Conservation (phyloP, 2,888 invertebrate species). For the Netelia melanura region DNA sequence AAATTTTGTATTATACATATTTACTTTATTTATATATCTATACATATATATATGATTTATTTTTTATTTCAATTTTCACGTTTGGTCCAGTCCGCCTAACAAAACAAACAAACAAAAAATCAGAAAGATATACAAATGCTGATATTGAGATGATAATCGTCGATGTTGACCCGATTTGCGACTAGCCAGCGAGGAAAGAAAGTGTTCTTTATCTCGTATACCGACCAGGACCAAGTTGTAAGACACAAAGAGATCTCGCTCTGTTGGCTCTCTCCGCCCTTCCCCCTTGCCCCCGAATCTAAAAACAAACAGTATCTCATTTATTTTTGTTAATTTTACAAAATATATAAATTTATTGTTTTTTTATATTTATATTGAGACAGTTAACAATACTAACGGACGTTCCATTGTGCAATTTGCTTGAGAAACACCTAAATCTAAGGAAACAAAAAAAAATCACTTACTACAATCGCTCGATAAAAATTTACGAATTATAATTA, state of each 20-base stretch:
- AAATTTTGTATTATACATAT: slow-evolving; percentile 50
- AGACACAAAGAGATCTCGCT: slow-evolving; percentile 29
- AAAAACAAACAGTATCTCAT: not conserved
- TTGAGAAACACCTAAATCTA: slow-evolving; percentile 62
- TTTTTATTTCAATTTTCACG: slow-evolving; percentile 53
- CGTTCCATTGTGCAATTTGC: slow-evolving; percentile 69
- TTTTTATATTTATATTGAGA: slow-evolving; percentile 65
- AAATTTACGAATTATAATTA: slow-evolving; percentile 37
- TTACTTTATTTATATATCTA: slow-evolving; percentile 34
- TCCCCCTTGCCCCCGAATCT: not conserved
- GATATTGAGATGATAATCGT: slow-evolving; percentile 38
- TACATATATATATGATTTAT: slow-evolving; percentile 24
- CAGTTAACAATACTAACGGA: slow-evolving; percentile 78
- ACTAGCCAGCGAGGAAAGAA: slow-evolving; percentile 38
- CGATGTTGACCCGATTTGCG: slow-evolving; percentile 32
- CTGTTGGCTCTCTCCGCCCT: slow-evolving; percentile 7
- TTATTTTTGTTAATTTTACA: slow-evolving; percentile 9
- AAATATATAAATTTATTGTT: slow-evolving; percentile 38
- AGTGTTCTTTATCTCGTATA: slow-evolving; percentile 17
- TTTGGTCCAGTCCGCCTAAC: slow-evolving; percentile 69
- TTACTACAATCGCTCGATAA: slow-evolving; percentile 81
- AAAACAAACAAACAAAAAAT: slow-evolving; percentile 36
- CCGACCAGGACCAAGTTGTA: slow-evolving; percentile 36
- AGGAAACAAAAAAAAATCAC: slow-evolving; percentile 76
- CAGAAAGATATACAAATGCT: slow-evolving; percentile 2